Evolutionary conservation across 1,140 invertebrate species (phyloP).

Genomic region (Caenorhabditis briggsae): DNA sequence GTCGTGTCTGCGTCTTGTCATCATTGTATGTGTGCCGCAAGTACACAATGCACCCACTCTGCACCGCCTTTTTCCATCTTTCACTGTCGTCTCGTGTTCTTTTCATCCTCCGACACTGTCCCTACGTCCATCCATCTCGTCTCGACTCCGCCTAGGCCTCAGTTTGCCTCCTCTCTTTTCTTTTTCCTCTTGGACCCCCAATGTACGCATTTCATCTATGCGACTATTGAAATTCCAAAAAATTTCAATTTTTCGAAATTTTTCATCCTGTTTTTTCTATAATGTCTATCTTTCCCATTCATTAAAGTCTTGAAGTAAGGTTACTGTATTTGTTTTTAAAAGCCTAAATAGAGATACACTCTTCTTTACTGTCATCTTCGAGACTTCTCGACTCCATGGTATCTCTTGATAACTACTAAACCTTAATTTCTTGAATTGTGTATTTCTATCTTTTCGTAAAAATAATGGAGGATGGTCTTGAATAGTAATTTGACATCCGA

Average conservation of each 20-base stretch:
- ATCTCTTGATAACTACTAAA: neutral
- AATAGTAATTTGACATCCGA: too few relatives aligned
- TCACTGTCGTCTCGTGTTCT: slow-evolving; percentile 31
- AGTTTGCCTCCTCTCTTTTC: slow-evolving; percentile 45
- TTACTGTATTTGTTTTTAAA: neutral
- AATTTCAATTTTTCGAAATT: slow-evolving; percentile 15
- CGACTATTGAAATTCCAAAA: slow-evolving; percentile 41
- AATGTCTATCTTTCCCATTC: neutral
- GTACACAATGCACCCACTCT: slow-evolving; percentile 35
- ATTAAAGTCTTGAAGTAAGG: neutral
- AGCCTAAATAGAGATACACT: too few relatives aligned
- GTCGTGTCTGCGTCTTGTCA: slow-evolving; percentile 32
- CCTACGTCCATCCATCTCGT: slow-evolving; percentile 50
- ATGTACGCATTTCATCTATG: slow-evolving; percentile 47
- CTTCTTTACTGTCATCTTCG: too few relatives aligned
- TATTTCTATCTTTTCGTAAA: too few relatives aligned
- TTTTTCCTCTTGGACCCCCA: slow-evolving; percentile 52
- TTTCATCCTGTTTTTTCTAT: neutral
- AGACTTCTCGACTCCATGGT: neutral
- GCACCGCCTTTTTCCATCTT: neutral
- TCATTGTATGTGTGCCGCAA: slow-evolving; percentile 50
- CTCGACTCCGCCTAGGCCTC: slow-evolving; percentile 52
- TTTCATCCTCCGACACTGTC: slow-evolving; percentile 35
- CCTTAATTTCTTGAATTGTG: too few relatives aligned
- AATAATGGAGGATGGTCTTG: too few relatives aligned